Conservation (phyloP, 2,113 vertebrate species). For the Sylvia atricapilla region DNA sequence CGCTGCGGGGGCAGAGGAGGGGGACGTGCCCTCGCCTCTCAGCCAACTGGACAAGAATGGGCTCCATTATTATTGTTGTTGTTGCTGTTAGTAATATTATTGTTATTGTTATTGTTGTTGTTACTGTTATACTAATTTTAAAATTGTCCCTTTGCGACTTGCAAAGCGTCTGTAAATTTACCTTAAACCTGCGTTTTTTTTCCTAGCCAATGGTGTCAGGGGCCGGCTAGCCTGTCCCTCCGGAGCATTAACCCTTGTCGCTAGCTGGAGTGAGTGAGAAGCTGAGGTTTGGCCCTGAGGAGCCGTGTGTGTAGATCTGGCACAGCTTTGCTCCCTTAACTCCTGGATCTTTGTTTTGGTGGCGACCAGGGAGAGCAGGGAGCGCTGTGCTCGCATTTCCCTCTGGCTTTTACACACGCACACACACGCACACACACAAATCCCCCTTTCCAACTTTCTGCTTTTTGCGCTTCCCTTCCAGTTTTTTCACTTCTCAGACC, state of each 20-base stretch:
- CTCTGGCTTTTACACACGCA: constrained; percentile 34
- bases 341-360: constrained; percentile 68
- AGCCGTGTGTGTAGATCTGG: constrained; percentile 43
- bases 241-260: constrained; percentile 58
- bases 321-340: constrained; percentile 61
- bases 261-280: constrained; percentile 45
- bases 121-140: not conserved
- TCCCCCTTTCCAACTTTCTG: constrained; percentile 55
- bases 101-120: not conserved
- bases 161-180: not conserved
- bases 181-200: constrained; percentile 40
- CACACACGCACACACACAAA: not conserved
- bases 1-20: not conserved
- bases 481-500: constrained; percentile 61
- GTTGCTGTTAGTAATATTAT: not conserved
- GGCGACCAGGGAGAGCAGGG: constrained; percentile 56
- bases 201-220: constrained; percentile 53
- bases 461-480: constrained; percentile 52
- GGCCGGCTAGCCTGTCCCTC: constrained; percentile 47
- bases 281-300: constrained; percentile 62
- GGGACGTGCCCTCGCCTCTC: not conserved
- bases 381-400: constrained; percentile 62
- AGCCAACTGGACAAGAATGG: not conserved
- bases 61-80: not conserved
- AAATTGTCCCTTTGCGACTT: not conserved